A percentile compares a stretch with the other conserved stretches of the same genome.
Evolutionary conservation across 2,113 vertebrate genomes (phyloP).

Genomic region (Calcarius ornatus): DNA sequence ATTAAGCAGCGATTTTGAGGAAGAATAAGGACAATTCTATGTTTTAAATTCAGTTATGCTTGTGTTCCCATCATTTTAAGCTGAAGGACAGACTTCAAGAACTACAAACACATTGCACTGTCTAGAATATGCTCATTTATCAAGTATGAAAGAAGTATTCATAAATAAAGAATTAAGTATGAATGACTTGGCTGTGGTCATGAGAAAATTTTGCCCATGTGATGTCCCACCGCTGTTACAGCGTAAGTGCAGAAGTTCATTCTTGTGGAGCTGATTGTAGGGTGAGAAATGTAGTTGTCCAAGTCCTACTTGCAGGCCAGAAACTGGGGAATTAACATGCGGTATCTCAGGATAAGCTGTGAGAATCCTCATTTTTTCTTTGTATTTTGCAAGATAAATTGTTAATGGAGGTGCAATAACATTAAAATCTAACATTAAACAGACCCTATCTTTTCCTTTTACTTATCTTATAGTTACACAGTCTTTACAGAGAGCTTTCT

Average conservation of each 20-base stretch:
- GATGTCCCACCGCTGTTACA: background rate
- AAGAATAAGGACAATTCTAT: background rate
- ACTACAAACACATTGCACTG: background rate
- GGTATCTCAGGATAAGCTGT: background rate
- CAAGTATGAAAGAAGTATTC: background rate
- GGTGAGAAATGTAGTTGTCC: background rate
- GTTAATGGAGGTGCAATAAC: background rate
- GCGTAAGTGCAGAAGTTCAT: background rate
- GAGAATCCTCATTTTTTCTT: background rate
- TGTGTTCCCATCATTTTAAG: background rate
- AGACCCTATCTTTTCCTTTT: background rate
- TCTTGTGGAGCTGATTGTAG: background rate
- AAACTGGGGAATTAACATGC: background rate
- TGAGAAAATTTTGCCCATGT: background rate
- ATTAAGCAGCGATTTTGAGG: background rate
- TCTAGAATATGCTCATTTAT: background rate
- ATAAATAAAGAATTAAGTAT: background rate
- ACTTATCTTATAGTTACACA: background rate
- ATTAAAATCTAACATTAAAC: background rate
- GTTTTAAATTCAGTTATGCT: background rate
- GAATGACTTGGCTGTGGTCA: background rate
- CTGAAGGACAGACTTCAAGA: background rate
- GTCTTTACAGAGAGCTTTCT: background rate
- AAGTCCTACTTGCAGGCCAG: background rate
- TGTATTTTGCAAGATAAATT: background rate